Conservation (phyloP, 2,113 vertebrate species). For the Irena cyanogastra region DNA sequence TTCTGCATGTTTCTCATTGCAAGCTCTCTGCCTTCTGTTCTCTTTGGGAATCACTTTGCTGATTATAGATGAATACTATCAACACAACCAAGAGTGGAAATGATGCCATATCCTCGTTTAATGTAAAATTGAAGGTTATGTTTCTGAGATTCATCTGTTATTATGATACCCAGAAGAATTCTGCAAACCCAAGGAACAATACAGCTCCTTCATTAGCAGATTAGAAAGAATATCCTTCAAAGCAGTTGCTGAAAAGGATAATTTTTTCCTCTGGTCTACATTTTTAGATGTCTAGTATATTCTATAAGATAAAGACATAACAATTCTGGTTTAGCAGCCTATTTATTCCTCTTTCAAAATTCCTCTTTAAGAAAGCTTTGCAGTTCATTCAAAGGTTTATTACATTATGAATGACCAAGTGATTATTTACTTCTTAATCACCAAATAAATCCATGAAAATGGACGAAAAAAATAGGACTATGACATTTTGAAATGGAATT, state of each 20-base stretch:
- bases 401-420: background rate
- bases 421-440: background rate
- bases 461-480: background rate
- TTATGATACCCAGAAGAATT: background rate
- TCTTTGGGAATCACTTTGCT: background rate
- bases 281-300: background rate
- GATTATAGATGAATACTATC: background rate
- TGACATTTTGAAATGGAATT: background rate
- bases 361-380: background rate
- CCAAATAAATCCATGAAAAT: background rate
- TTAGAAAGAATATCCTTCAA: background rate
- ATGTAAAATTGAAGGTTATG: background rate
- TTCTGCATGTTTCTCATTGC: background rate
- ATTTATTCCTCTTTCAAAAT: background rate
- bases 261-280: background rate
- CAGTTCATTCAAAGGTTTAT: background rate
- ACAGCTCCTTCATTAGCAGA: background rate
- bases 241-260: background rate
- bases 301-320: background rate
- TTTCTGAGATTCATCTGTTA: background rate
- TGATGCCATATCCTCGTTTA: background rate
- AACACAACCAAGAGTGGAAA: background rate
- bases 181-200: background rate
- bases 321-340: background rate
- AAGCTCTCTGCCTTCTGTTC: slow-evolving; percentile 27